Base-by-base conservation (phyloP, 37 sponge, comb jelly and placozoan genomes). In the Cladorhizidae sp. region DNA sequence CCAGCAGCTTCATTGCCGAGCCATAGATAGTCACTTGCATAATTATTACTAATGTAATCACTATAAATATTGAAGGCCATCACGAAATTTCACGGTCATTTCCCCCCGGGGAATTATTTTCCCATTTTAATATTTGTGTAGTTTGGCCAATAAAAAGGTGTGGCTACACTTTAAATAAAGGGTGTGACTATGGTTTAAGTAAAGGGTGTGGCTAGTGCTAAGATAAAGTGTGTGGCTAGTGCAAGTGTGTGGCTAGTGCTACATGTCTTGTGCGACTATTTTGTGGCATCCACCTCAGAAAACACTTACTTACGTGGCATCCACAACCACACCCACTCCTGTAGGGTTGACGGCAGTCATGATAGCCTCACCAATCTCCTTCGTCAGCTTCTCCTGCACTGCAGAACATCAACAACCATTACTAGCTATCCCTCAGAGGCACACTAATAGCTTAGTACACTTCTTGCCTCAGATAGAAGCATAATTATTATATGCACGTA, bases 301-400 rank as follows among this genome's bases (percentile, higher is more conserved):
- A 25, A 52, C 11, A 0, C 25, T n/a, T 15, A 92, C 95, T 78
- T 56, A 95, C 96, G 85, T 86, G 22, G 95, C 97, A 76, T 97
- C 95, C 14, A 97, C 72, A 12, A 97, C 88, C 18, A 98, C 99
- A 38, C 95, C 99, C 72, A 98, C 99, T 40, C 99, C 99, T 70
- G 88, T 72, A 14, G 99, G 99, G 14, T 88, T 69, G 26, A 98
- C 77, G 15, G 95, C 99, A 18, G 83, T 80, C 69, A 86, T 57
- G 1, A 98, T 81, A 0, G 91, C 99, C 11, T 85, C 84, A 28
- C 95, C 99, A 38, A 98, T 94, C 88, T 98, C 88, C 56, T 80
- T 94, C 21, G 99, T 96, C 57, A 98, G 91, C 40, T 94, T 70
- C 72, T 98, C 99, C 83, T 98, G 99, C 8, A 94, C 93, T 93